Evolutionary conservation across 2,888 invertebrate genomes (phyloP), one percentile per base, ranked within the genome.

Genomic region (Quadriops clusia): DNA sequence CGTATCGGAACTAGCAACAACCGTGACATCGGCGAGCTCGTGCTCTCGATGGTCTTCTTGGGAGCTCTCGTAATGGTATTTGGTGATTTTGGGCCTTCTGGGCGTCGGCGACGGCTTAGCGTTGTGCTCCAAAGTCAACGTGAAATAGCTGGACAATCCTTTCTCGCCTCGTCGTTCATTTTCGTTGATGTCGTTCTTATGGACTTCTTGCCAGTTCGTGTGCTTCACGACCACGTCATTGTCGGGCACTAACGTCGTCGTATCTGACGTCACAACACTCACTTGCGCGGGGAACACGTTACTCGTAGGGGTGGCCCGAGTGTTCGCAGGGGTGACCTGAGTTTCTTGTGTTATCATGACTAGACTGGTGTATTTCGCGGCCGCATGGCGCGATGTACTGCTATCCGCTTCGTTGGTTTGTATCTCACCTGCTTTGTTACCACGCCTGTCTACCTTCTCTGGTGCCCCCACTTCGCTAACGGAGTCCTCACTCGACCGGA

Each of bases 311-410:
- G 51, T 39, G 36, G 33, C 37, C 35, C 30, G 46, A 54, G n/a
- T n/a, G n/a, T n/a, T n/a, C 23, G 53, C 53, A 38, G 43, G 25
- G 51, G 51, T 39, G 36, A 33, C 37, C 35, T 30, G 46, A 54
- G n/a, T n/a, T 60, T 80, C 77, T 66, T 82, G 83, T 53, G 84
- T 85, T 65, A 86, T 86, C 83, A 85, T 84, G 62, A 86, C 81
- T 69, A 85, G 75, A 69, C 85, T 85, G 53, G 81, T 82, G 61
- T 84, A 86, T 58, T 80, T 79, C 62, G 76, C 73, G 55, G 69
- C 61, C 42, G 67, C 68, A 50, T 54, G 48, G 42, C 50, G 51
- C 37, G 45, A 38, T 29, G 36, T 36, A 42, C 44, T 35, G 31
- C 40, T 40, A 40, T 46, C 47, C 40, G 42, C 36, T 12, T 16